Base-by-base conservation (phyloP, 2,797 vertebrate species). In the Menidia menidia region DNA sequence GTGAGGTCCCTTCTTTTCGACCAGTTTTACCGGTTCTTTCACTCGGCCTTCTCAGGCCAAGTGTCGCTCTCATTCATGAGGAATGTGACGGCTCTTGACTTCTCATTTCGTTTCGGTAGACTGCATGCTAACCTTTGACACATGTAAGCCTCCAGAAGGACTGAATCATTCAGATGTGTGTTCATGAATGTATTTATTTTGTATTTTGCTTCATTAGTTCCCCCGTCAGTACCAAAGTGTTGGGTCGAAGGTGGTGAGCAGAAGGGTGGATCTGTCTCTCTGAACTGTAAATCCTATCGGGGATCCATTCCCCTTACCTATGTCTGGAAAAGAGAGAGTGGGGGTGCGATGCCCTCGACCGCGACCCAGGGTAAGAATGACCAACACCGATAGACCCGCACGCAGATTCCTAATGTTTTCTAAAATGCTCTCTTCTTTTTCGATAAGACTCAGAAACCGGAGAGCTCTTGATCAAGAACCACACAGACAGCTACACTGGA, bases 391-490 rank as follows among this genome's bases (percentile, higher is more conserved):
- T 10, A 47, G 5, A 35, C 32, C 50, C 9, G 48, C 25, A 41
- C 45, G 30, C 8, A 39, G 35, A 6, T 39, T 6, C 25, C 25
- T 25, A 25, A 25, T 25, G 25, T 25, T 25, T 25, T 25, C 25
- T 25, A 25, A 10, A 43, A 3, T 4, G 31, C 58, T 25, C 43
- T 41, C 43, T 84, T 30, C 82, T 15, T 52, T 83, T 32, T 72
- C 60, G 15, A 78, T 71, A 14, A 97, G 97, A 93, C 61, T 4
- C 83, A 0, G 77, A 82, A 66, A 94, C 86, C 0, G 97, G 97
- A 1, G 95, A 95, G 72, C 91, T 97, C 58, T 16, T 95, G 57
- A 94, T 99, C 82, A 91, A 52, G 8, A 94, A 95, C 75, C 85
- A 98, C 56, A 90, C 95, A 0, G 81, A 84, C 2, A 90, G 89